Base-by-base conservation (phyloP, 2,888 invertebrate genomes). In the Hyppa rectilinea region DNA sequence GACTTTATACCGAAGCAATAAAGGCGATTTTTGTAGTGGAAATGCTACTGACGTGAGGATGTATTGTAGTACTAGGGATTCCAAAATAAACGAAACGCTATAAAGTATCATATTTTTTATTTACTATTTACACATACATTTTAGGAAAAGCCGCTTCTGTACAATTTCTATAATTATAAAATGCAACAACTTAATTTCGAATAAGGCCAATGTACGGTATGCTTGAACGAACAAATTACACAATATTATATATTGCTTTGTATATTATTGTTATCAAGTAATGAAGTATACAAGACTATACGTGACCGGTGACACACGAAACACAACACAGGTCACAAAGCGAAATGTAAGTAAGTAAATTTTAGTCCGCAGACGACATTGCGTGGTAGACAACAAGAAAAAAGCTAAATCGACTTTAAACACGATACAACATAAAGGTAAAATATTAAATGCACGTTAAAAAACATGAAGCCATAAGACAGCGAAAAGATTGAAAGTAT, bases 61-160 rank as follows among this genome's bases (percentile, higher is more conserved):
- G 55, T n/a, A 23, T 36, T 36, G n/a, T n/a, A 26, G 10, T 45
- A 64, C 14, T n/a, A n/a, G 5, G n/a, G 29, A 31, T 49, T 53
- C 2, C 2, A 12, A 80, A 85, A 79, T 71, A 79, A 80, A 66
- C 85, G 66, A 73, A 49, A 73, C 52, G 14, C 36, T 9, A 34
- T 59, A 56, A 60, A 79, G 73, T 81, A 84, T 86, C 85, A 86
- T 85, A 83, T 85, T 80, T n/a, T 81, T 91, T 91, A 91, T 91
- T 91, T 89, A 87, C 84, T 92, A 92, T 92, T 89, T 92, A 93
- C 91, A 92, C 87, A 90, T 90, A 90, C 85, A 87, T 91, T 90
- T 90, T 90, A 90, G 83, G 87, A 89, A 86, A 92, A 93, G 91
- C 90, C 81, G 86, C 86, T 87, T 90, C 86, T 91, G 89, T 92